Evolutionary conservation across 1,140 invertebrate genomes (phyloP), one percentile per base, ranked within the genome.

Genomic region (Drosophila nebulosa): DNA sequence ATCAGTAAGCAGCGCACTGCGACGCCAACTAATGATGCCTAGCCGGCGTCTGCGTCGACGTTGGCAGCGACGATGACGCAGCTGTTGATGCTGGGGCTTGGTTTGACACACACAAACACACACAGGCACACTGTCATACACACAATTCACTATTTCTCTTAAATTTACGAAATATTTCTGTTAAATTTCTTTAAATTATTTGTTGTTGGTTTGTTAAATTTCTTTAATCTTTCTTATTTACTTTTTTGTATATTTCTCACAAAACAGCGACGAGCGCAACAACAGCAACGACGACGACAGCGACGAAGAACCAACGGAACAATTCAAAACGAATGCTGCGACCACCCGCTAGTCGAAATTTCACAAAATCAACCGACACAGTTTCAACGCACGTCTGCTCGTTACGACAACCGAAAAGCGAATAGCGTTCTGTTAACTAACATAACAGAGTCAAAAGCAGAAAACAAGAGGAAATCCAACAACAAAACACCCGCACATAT

Each of bases 1-100:
- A 70, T 46, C 59, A 57, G n/a, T n/a, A n/a, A n/a, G n/a, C n/a
- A n/a, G 69, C 50, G 55, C 55, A 74, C 59, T 64, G 69, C 59
- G 69, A 71, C 70, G 59, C 35, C 50, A 86, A 74, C 71, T 78
- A 75, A 80, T 78, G 75, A 74, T 78, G 78, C 67, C 74, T 56
- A 78, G 75, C 78, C 78, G 78, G 71, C 78, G 78, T 78, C 75
- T 65, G 46, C 70, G 70, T 59, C 66, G 63, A 65, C 74, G 62
- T 69, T 71, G 39, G 26, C 61, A 35, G 52, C 57, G 52, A 21
- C 62, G 61, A 53, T 66, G 53, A 51, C 64, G 57, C 62, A 69
- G 64, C 46, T 68, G 57, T 65, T 74, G 59, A 50, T 77, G 62
- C 53, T 59, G 65, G 61, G 64, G 56, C 55, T 67, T 64, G 68